Base-by-base conservation (phyloP, 1,140 invertebrate species). In the Drosophila eugracilis region DNA sequence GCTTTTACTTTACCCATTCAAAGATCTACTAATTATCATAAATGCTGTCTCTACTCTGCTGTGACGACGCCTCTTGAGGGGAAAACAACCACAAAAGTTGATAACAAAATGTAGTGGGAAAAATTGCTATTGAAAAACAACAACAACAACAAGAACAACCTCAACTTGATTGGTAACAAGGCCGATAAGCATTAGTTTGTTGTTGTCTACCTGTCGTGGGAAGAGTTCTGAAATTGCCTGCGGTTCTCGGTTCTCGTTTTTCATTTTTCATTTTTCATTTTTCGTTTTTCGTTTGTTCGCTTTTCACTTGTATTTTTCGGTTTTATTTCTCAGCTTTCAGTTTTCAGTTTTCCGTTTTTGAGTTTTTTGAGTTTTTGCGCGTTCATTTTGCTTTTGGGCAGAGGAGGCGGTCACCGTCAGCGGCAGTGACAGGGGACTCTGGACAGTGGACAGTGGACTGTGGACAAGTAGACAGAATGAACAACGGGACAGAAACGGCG, bases 371-470 rank as follows among this genome's bases (percentile, higher is more conserved):
- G 28, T 30, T 30, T 30, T 30, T n/a, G n/a, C n/a, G 22, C 50
- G n/a, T 39, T 34, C 19, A 14, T 39, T 58, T 58, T 49, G 36
- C 21, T 21, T 48, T 22, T 58, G 54, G 21, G 28, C 54, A 44
- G 36, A 45, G n/a, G n/a, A n/a, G n/a, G 17, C 39, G 39, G 79
- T 69, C 54, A 78, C 63, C 60, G 75, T 78, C 77, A 69, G 44
- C 30, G 34, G 28, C 65, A 83, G 76, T 63, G 78, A 67, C 78
- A 81, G 60, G 37, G 44, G 42, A 78, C 41, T 19, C n/a, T n/a
- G 48, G 78, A 78, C 59, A 79, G 44, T 53, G 36, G 75, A 79
- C 77, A n/a, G 28, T n/a, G n/a, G n/a, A n/a, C n/a, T n/a, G 1
- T 6, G 36, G 36, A 41, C 39, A 41, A 0, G 1, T 5, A 19